Evolutionary conservation across 1,140 invertebrate genomes (phyloP).

Genomic region (Colletes latitarsis): DNA sequence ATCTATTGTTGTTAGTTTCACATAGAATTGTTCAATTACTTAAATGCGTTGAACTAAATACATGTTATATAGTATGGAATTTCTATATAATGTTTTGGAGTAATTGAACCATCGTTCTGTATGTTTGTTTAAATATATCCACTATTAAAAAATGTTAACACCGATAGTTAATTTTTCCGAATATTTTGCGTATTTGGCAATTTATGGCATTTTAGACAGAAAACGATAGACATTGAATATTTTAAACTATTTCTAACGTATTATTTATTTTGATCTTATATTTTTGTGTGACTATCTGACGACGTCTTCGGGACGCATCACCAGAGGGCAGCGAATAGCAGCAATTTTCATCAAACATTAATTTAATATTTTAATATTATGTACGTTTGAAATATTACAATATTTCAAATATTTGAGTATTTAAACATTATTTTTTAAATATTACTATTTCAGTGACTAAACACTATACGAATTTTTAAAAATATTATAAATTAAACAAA

Average conservation of each 20-base stretch:
- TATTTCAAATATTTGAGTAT: neutral
- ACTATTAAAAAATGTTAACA: neutral
- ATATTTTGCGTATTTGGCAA: neutral
- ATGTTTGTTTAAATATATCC: neutral
- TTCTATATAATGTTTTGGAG: neutral
- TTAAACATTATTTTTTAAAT: neutral
- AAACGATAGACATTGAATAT: neutral
- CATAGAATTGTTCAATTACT: neutral
- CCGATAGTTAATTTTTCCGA: neutral
- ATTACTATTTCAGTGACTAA: neutral
- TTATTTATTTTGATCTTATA: constrained; percentile 36
- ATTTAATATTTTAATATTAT: no score
- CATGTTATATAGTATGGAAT: neutral
- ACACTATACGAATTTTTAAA: no score
- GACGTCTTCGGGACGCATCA: neutral
- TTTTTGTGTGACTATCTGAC: neutral
- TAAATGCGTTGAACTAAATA: neutral
- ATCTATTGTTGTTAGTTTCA: neutral
- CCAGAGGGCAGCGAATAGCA: neutral
- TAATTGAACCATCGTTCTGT: neutral
- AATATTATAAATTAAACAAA: no score
- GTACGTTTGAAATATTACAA: no score
- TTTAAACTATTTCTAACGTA: neutral
- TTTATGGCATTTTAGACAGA: neutral
- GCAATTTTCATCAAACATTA: neutral